A percentile compares a stretch with the other conserved stretches of the same genome.
Conservation (phyloP, 2,888 invertebrate genomes). For the Pocota personata region DNA sequence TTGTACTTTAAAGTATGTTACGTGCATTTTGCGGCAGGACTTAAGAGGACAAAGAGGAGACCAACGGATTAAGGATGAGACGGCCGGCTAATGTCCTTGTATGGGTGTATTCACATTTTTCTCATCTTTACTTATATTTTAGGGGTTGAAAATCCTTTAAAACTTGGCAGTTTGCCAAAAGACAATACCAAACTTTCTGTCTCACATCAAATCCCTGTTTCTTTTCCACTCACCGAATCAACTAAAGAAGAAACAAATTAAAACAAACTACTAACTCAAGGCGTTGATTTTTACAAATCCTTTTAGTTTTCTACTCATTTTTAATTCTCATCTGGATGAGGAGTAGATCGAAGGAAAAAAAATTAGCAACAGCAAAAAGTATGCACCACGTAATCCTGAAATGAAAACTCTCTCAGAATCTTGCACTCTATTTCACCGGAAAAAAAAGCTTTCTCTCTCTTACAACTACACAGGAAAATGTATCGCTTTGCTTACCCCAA, state of each 20-base stretch:
- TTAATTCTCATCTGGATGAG: slow-evolving; percentile 37
- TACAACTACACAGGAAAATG: background rate
- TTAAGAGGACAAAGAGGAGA: slow-evolving; percentile 3
- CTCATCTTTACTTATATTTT: slow-evolving; percentile 50
- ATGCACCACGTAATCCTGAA: slow-evolving; percentile 70
- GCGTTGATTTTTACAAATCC: slow-evolving; percentile 46
- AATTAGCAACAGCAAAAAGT: slow-evolving; percentile 15
- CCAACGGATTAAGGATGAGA: slow-evolving; percentile 16
- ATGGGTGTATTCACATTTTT: slow-evolving; percentile 64
- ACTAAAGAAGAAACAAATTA: slow-evolving; percentile 11
- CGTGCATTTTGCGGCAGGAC: slow-evolving; percentile 69
- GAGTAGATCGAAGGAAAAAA: background rate
- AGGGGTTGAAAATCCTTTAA: slow-evolving; percentile 67
- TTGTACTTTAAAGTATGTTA: slow-evolving; percentile 73
- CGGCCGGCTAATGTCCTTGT: slow-evolving; percentile 72
- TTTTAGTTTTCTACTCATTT: slow-evolving; percentile 36
- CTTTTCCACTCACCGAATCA: background rate
- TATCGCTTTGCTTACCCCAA: slow-evolving; percentile 58
- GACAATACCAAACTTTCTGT: slow-evolving; percentile 43
- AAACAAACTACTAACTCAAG: slow-evolving; percentile 37
- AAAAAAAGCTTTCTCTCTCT: slow-evolving; percentile 15
- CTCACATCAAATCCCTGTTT: slow-evolving; percentile 29
- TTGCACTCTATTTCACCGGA: slow-evolving; percentile 17
- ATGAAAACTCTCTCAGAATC: slow-evolving; percentile 40
- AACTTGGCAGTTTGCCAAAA: slow-evolving; percentile 68